Evolutionary conservation across 1,140 invertebrate species (phyloP).

Genomic region (Popillia japonica): DNA sequence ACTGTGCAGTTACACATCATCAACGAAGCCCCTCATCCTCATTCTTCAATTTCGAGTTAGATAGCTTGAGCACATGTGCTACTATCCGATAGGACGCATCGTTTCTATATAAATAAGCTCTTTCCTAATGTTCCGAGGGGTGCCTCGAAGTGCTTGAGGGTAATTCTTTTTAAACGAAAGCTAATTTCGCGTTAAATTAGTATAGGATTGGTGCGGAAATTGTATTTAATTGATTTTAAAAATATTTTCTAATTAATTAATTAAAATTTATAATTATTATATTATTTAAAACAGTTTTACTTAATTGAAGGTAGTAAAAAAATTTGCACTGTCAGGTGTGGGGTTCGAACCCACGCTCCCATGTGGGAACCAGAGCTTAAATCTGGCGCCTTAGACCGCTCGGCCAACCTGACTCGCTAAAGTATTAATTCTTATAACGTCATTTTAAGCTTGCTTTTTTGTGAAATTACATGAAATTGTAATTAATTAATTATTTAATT

Average conservation of each 20-base stretch:
- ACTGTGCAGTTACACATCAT: background rate
- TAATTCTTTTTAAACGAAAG: constrained; percentile 16
- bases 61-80: too few species aligned
- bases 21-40: background rate
- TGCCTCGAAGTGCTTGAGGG: background rate
- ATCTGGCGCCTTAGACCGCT: constrained; percentile 68
- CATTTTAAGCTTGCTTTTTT: background rate
- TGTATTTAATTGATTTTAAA: constrained; percentile 1
- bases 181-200: constrained; percentile 6
- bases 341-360: constrained; percentile 67
- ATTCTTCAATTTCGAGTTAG: too few species aligned
- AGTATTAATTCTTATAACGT: background rate
- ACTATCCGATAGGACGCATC: too few species aligned
- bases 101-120: too few species aligned
- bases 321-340: constrained; percentile 41
- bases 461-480: background rate
- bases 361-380: constrained; percentile 66
- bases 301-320: constrained; percentile 5
- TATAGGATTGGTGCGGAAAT: background rate
- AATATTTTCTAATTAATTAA: background rate
- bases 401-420: constrained; percentile 61
- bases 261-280: background rate
- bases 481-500: background rate
- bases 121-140: too few species aligned
- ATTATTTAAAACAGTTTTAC: background rate